Base-by-base conservation (phyloP, 1,140 invertebrate species). In the Microvelia longipes region DNA sequence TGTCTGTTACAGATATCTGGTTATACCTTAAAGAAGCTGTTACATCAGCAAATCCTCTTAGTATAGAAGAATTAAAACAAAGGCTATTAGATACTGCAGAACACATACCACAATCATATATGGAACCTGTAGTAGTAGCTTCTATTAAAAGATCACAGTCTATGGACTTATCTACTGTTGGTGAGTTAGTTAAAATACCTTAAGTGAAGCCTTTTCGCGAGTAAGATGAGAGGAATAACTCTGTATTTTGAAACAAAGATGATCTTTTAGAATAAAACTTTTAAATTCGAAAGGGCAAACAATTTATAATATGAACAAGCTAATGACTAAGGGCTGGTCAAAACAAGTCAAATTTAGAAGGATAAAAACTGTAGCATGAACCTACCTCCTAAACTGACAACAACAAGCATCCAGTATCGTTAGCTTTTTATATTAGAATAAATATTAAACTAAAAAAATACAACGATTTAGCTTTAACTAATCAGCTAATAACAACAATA, bases 11-110 rank as follows among this genome's bases (percentile, higher is more conserved):
- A 76, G 76, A 77, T 63, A 70, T 77, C 29, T 77, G 76, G 76
- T 14, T 70, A 26, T 77, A 74, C 69, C 72, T 77, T 1, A 75
- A 73, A 63, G 76, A 76, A 26, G 73, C 73, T 1, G 73, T 76
- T 11, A 77, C 79, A 78, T 71, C 77, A 77, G 68, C 82, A 79
- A 76, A 75, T 68, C 77, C 63, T 73, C 74, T 70, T 75, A 77
- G 24, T 78, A 80, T 72, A 68, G 77, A 74, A 73, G 80, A 77
- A 76, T 77, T 74, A 68, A 78, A 77, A 75, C 78, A 76, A 14
- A 76, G 76, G 71, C 68, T 75, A 28, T 70, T 77, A 62, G 74
- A 74, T 28, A 70, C 75, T 61, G 74, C 74, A 11, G 72, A 70
- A 50, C 76, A 72, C 25, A 79, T 77, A 69, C 79, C 78, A 25